Percentiles rank a stretch among this genome's conserved stretches.
Evolutionary conservation across 1,140 invertebrate genomes (phyloP).

Genomic region (Nasonia vitripennis): DNA sequence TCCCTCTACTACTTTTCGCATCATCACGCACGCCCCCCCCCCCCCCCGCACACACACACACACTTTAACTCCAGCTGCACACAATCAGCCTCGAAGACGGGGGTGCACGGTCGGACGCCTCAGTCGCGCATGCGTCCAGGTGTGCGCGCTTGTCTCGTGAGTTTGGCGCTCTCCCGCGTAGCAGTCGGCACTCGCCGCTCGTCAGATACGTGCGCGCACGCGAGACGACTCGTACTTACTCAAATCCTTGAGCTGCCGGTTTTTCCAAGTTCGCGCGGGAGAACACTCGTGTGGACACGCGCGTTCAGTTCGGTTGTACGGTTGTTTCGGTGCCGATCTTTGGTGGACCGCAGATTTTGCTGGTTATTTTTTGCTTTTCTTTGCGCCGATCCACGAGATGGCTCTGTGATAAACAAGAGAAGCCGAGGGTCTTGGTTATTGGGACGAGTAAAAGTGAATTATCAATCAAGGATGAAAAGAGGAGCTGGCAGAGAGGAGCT

Average conservation of each 20-base stretch:
- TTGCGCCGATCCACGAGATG: too few relatives aligned
- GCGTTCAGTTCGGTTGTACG: not conserved
- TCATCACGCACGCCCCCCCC: not conserved
- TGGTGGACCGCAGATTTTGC: not conserved
- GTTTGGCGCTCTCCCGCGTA: conserved; percentile 52
- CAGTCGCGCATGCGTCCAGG: conserved; percentile 69
- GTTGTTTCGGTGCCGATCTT: not conserved
- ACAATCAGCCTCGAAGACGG: too few relatives aligned
- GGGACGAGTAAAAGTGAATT: not conserved
- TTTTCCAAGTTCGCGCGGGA: not conserved
- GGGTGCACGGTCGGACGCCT: not conserved
- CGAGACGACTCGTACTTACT: not conserved
- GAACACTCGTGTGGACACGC: too few relatives aligned
- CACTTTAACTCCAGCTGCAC: not conserved
- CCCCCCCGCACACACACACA: too few relatives aligned
- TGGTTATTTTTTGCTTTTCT: not conserved
- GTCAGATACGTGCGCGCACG: conserved; percentile 64
- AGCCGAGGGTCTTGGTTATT: not conserved
- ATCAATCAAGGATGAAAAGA: conserved; percentile 6
- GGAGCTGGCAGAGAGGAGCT: not conserved
- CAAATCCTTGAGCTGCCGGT: not conserved
- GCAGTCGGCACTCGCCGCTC: conserved; percentile 73
- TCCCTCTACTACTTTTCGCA: not conserved
- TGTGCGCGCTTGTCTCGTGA: conserved; percentile 54
- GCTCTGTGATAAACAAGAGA: not conserved